Evolutionary conservation across 2,797 vertebrate genomes (phyloP).

Genomic region (Helicolenus hilgendorfi): DNA sequence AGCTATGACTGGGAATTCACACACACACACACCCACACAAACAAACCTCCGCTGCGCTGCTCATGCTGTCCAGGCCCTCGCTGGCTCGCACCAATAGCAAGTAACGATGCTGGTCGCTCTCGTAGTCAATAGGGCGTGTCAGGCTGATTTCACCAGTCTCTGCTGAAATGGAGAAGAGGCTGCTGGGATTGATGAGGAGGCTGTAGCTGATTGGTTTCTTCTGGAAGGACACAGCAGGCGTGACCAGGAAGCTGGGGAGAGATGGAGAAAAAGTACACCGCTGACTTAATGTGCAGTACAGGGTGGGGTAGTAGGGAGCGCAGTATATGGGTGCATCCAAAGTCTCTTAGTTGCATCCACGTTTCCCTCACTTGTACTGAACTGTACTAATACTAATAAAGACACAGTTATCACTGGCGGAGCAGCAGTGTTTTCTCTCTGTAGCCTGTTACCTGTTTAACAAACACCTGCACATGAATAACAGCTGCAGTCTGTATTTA

Average conservation of each 20-base stretch:
- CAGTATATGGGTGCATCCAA: not conserved
- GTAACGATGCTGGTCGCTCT: constrained; percentile 92
- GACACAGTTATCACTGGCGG: not conserved
- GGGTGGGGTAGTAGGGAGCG: not conserved
- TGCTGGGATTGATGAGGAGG: constrained; percentile 93
- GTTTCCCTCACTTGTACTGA: not conserved
- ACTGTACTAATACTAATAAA: not conserved
- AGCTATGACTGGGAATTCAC: not conserved
- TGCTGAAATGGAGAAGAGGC: constrained; percentile 90
- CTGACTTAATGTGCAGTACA: not conserved
- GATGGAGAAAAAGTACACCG: not conserved
- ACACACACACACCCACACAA: not conserved
- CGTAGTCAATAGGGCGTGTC: constrained; percentile 92
- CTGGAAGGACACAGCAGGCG: constrained; percentile 93
- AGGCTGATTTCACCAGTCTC: constrained; percentile 91
- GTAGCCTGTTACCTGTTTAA: not conserved
- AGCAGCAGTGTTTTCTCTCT: not conserved
- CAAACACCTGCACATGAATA: not conserved
- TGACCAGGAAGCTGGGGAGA: constrained; percentile 90
- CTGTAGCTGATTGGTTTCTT: constrained; percentile 92
- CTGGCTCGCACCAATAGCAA: constrained; percentile 91
- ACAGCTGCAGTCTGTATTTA: not conserved
- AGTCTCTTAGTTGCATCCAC: not conserved
- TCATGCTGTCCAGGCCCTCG: constrained; percentile 89
- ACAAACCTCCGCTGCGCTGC: constrained; percentile 91